Conservation (phyloP, 2,888 invertebrate genomes). For the Noctua janthina region DNA sequence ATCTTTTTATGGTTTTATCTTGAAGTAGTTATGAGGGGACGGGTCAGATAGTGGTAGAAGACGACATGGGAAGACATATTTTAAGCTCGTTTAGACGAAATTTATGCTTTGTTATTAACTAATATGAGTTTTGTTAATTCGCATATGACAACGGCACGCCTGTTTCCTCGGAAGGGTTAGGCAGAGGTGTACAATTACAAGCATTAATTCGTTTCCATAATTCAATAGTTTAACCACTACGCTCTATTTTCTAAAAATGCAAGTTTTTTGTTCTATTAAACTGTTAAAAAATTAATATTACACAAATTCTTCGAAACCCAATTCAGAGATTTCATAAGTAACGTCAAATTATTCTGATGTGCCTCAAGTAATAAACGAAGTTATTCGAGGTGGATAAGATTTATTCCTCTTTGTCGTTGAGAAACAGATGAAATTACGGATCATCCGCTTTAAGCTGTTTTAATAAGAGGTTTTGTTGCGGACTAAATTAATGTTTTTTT, state of each 20-base stretch:
- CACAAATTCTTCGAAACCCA: background rate
- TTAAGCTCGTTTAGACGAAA: background rate
- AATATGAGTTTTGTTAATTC: background rate
- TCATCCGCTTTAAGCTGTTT: conserved; percentile 36
- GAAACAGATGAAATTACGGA: conserved; percentile 21
- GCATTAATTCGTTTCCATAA: background rate
- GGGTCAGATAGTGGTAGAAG: conserved; percentile 10
- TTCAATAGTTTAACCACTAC: background rate
- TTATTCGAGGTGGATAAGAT: conserved; percentile 13
- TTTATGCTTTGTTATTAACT: background rate
- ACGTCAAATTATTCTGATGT: conserved; percentile 20
- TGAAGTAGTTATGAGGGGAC: conserved; percentile 8
- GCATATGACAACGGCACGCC: background rate
- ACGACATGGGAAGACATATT: background rate
- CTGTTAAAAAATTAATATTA: background rate
- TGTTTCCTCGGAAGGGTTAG: background rate
- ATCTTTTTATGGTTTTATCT: conserved; percentile 41
- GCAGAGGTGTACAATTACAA: background rate
- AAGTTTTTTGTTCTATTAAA: background rate
- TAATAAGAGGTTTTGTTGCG: conserved; percentile 10
- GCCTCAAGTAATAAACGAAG: conserved; percentile 39
- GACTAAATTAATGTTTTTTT: conserved; percentile 4
- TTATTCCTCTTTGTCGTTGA: conserved; percentile 13
- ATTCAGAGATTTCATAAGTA: background rate
- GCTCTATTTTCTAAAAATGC: background rate